Base-by-base conservation (phyloP, 2,113 vertebrate genomes). In the Podiceps cristatus region DNA sequence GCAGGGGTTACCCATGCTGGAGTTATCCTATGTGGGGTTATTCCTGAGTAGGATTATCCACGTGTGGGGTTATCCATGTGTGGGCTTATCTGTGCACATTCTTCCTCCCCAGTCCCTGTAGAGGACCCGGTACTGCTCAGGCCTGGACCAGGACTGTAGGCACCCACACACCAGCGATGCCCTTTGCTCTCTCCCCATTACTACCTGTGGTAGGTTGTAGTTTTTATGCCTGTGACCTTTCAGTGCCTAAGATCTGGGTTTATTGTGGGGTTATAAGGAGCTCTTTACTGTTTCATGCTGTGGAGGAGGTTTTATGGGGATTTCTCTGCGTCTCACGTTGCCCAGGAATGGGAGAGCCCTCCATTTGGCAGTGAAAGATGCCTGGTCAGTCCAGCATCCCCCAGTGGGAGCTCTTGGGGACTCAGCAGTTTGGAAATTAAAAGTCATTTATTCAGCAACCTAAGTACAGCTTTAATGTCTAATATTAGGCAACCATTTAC, bases 221-320 rank as follows among this genome's bases (percentile, higher is more conserved):
- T 40, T 89, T 91, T 76, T 37, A 42, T 60, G 22, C 16, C 58
- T 1, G 2, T 83, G 63, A 27, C 79, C 9, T 83, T 89, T 80
- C 33, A 29, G 33, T 53, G 58, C 66, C 44, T 29, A 35, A 52
- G 33, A 17, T 86, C 28, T 55, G 24, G 0, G 20, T 95, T 76
- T 76, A 40, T 60, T 76, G 23, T 45, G 24, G 31, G 40, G 67
- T 90, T 87, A 22, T 33, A 29, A 90, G 78, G 25, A 67, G 15
- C 22, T 72, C 5, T 91, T 83, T 44, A 27, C 1, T 6, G 49
- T 59, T 81, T 91, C 29, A 13, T 49, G 12, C 40, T 49, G 45
- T n/a, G 81, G 45, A 75, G n/a, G 53, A 73, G 63, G 29, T 74
- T 94, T 95, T 59, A 19, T 20, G 17, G 79, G 78, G 47, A n/a